Conservation (phyloP, 92 coral and sea anemone species). For the Chrysogorgia sp. region DNA sequence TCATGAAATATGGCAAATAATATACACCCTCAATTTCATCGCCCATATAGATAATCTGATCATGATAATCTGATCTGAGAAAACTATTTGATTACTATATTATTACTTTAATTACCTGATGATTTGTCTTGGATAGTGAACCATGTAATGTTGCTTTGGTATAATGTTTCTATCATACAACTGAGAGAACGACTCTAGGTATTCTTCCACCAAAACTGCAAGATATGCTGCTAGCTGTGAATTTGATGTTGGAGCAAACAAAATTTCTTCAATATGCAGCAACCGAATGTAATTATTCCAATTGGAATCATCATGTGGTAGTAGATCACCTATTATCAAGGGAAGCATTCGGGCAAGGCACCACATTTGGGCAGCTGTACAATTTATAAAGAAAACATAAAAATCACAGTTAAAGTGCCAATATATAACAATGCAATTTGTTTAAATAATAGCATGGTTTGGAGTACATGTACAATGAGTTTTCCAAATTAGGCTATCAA, state of each 20-base stretch:
- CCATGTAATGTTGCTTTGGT: slow-evolving; percentile 21
- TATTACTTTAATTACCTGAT: too few species aligned
- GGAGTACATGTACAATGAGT: too few species aligned
- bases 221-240: not conserved
- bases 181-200: not conserved
- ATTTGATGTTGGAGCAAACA: not conserved
- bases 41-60: too few species aligned
- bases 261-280: slow-evolving; percentile 3
- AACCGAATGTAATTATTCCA: not conserved
- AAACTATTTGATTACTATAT: too few species aligned
- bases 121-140: slow-evolving; percentile 3
- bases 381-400: not conserved
- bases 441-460: too few species aligned
- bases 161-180: not conserved
- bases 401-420: not conserved
- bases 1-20: too few species aligned
- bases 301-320: not conserved
- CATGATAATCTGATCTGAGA: too few species aligned
- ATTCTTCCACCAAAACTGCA: not conserved
- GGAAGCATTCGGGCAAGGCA: not conserved
- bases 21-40: too few species aligned
- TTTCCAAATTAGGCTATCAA: too few species aligned
- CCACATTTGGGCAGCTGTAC: slow-evolving; percentile 5
- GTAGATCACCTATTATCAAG: not conserved
- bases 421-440: too few species aligned